Conservation (phyloP, 2,888 invertebrate species). For the Brenthis daphne region DNA sequence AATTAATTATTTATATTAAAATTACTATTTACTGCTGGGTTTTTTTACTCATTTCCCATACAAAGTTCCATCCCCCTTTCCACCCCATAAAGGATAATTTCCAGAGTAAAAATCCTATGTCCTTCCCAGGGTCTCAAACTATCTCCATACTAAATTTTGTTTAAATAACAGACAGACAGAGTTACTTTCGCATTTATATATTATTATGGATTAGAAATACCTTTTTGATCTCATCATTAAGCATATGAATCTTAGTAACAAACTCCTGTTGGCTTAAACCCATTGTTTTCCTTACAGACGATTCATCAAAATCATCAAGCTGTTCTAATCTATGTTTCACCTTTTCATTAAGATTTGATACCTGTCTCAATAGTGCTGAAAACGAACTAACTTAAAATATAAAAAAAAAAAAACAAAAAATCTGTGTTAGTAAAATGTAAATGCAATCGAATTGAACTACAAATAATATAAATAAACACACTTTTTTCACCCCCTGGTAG, state of each 20-base stretch:
- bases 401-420: slow-evolving; percentile 44
- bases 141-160: too few relatives aligned
- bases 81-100: too few relatives aligned
- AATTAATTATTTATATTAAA: too few relatives aligned
- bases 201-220: slow-evolving; percentile 45
- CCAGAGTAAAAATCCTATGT: too few relatives aligned
- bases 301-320: slow-evolving; percentile 96
- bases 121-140: too few relatives aligned
- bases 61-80: too few relatives aligned
- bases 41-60: not conserved
- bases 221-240: slow-evolving; percentile 94
- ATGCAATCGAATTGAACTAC: not conserved
- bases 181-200: too few relatives aligned
- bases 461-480: slow-evolving; percentile 52
- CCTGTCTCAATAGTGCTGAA: slow-evolving; percentile 90
- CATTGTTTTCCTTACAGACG: slow-evolving; percentile 91
- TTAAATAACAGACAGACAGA: too few relatives aligned
- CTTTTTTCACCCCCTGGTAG: slow-evolving; percentile 91
- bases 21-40: too few relatives aligned
- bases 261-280: slow-evolving; percentile 97
- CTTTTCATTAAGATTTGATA: slow-evolving; percentile 91
- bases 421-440: slow-evolving; percentile 21
- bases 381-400: slow-evolving; percentile 76
- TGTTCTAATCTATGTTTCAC: slow-evolving; percentile 95
- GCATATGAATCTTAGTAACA: slow-evolving; percentile 91